A percentile compares a stretch with the other conserved stretches of the same genome.
phyloP scores from a whole-genome alignment of 1,140 invertebrate species.

The Rhyzopertha dominica region DNA sequence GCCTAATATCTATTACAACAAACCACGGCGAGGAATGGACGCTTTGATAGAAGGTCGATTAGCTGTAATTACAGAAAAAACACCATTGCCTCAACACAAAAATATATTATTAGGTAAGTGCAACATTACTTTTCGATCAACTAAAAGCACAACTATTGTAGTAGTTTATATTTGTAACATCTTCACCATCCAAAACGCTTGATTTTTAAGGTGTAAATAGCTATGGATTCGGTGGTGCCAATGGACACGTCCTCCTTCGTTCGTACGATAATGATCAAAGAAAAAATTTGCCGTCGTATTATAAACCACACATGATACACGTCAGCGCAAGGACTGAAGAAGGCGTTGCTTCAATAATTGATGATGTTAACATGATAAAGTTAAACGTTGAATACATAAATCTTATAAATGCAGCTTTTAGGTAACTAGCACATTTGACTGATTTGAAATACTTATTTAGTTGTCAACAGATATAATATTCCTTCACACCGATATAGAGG shows the following conservation, averaged over 20 bases:
- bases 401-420: constrained; percentile 47
- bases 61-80: constrained; percentile 63
- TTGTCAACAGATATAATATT: too few relatives aligned
- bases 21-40: constrained; percentile 67
- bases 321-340: constrained; percentile 61
- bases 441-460: too few relatives aligned
- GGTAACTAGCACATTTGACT: constrained; percentile 16
- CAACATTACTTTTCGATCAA: too few relatives aligned
- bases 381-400: constrained; percentile 54
- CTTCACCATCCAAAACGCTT: too few relatives aligned
- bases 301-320: constrained; percentile 58
- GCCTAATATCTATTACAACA: constrained; percentile 73
- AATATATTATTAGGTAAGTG: too few relatives aligned
- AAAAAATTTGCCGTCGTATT: constrained; percentile 46
- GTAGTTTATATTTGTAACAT: too few relatives aligned
- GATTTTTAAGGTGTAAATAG: constrained; percentile 51
- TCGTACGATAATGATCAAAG: constrained; percentile 53
- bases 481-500: too few relatives aligned
- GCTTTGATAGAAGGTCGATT: constrained; percentile 65
- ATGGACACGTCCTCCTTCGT: constrained; percentile 63
- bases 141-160: too few relatives aligned
- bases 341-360: constrained; percentile 62
- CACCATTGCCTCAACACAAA: too few relatives aligned
- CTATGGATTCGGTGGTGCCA: constrained; percentile 61
- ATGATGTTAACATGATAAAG: constrained; percentile 55